phyloP scores from a whole-genome alignment of 2,797 vertebrate species.

The Alosa sapidissima region DNA sequence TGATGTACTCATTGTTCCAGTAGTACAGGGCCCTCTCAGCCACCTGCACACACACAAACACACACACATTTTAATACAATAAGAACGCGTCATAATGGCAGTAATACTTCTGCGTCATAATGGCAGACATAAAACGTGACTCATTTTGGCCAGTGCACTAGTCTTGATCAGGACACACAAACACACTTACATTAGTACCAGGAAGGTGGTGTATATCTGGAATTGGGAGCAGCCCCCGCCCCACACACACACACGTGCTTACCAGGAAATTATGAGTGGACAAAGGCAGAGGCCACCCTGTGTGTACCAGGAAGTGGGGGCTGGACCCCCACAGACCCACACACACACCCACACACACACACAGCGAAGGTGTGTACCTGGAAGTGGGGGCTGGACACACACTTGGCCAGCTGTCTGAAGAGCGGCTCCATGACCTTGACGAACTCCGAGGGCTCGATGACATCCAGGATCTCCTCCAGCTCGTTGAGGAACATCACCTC shows the following conservation, averaged over 20 bases:
- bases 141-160: neutral
- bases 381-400: slow-evolving; percentile 98
- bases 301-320: too few species aligned
- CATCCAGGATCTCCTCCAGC: slow-evolving; percentile 96
- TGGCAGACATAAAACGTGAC: neutral
- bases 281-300: too few species aligned
- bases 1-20: slow-evolving; percentile 99
- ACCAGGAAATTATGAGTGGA: too few species aligned
- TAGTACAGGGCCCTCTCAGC: slow-evolving; percentile 95
- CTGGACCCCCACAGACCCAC: neutral
- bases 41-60: slow-evolving; percentile 75
- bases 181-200: neutral
- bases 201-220: too few species aligned
- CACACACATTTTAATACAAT: neutral
- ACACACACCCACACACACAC: neutral
- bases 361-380: slow-evolving; percentile 75
- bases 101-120: neutral
- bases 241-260: too few species aligned
- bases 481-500: slow-evolving; percentile 99
- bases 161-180: neutral
- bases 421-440: slow-evolving; percentile 99
- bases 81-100: neutral
- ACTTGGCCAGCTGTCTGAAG: slow-evolving; percentile 95
- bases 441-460: slow-evolving; percentile 97
- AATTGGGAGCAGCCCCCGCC: too few species aligned